Evolutionary conservation across 2,113 vertebrate genomes (phyloP).

Genomic region (Maccullochella peelii): DNA sequence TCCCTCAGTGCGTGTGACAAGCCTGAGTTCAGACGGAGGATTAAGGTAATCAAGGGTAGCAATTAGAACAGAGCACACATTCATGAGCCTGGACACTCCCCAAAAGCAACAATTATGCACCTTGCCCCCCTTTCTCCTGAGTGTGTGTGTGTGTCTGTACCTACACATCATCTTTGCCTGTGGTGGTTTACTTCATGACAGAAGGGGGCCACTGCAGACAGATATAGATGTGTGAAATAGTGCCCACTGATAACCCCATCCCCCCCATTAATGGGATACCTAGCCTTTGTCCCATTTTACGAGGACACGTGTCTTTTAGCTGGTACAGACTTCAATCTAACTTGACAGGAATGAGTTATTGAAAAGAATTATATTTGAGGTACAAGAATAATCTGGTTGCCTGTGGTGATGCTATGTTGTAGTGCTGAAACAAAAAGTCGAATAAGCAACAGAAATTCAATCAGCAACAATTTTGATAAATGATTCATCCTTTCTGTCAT

Average conservation of each 20-base stretch:
- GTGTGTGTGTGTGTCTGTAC: constrained; percentile 6
- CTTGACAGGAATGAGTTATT: constrained; percentile 8
- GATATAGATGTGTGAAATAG: constrained; percentile 47
- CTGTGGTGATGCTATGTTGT: not conserved
- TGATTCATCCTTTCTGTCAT: not conserved
- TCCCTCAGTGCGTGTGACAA: constrained; percentile 73
- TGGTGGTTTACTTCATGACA: constrained; percentile 49
- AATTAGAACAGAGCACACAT: constrained; percentile 76
- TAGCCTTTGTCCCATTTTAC: constrained; percentile 52
- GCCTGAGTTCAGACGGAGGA: constrained; percentile 69
- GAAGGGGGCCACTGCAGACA: constrained; percentile 49
- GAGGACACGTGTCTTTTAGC: constrained; percentile 20
- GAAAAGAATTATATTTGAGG: not conserved
- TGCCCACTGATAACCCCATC: constrained; percentile 5
- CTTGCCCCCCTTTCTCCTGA: not conserved
- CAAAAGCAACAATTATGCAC: constrained; percentile 57
- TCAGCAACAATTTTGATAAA: not conserved
- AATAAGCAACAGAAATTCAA: not conserved
- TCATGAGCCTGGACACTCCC: constrained; percentile 55
- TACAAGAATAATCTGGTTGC: not conserved
- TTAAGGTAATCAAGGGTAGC: constrained; percentile 78
- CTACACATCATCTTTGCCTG: constrained; percentile 20
- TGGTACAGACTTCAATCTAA: constrained; percentile 4
- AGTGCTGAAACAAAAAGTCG: not conserved
- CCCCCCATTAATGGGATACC: constrained; percentile 29